Conservation (phyloP, 2,797 vertebrate genomes). For the Semotilus atromaculatus region DNA sequence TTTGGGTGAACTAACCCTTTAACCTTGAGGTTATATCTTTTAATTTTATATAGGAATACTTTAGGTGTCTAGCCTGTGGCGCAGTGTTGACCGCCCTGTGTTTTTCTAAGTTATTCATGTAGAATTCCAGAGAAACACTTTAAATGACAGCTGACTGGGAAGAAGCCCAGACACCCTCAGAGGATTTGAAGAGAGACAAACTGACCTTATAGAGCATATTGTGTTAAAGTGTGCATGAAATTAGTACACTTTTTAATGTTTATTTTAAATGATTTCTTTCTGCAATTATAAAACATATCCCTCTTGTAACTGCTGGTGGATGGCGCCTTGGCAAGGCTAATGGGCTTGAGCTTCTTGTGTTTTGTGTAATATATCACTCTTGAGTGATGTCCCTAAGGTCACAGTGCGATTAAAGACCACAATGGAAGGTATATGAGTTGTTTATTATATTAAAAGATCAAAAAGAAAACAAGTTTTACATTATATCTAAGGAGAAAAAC, state of each 20-base stretch:
- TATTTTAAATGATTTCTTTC: neutral
- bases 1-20: too few relatives aligned
- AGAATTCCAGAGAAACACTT: neutral
- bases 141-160: slow-evolving; percentile 1
- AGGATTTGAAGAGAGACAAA: neutral
- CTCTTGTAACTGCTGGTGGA: neutral
- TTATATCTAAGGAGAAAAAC: neutral
- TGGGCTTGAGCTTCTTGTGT: neutral
- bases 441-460: neutral
- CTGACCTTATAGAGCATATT: slow-evolving; percentile 3
- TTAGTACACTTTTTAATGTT: neutral
- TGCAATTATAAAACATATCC: neutral
- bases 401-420: neutral
- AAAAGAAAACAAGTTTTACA: neutral
- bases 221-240: neutral
- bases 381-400: neutral
- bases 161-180: neutral
- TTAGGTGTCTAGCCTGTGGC: neutral
- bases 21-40: neutral
- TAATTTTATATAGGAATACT: neutral
- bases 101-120: neutral
- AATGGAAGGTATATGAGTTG: neutral
- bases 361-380: neutral
- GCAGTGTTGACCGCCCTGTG: neutral
- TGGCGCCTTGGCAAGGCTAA: neutral